Evolutionary conservation across 2,888 invertebrate species (phyloP).

Genomic region (Tyria jacobaeae): DNA sequence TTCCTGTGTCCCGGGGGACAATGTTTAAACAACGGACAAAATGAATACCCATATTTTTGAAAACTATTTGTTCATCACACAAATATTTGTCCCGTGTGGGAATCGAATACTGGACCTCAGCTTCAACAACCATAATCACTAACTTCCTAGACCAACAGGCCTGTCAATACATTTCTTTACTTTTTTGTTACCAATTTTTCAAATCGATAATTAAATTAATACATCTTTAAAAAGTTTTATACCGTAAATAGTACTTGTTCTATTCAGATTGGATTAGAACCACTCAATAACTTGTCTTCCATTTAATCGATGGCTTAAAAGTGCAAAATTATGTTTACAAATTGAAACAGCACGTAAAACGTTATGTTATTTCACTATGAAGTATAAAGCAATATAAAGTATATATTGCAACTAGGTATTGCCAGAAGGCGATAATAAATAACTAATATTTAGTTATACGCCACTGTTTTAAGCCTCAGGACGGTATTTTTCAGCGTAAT

Average conservation of each 20-base stretch:
- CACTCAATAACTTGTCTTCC: not conserved
- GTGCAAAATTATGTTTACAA: conserved; percentile 3
- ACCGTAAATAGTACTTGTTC: not conserved
- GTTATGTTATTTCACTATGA: not conserved
- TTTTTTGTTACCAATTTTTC: too few species aligned
- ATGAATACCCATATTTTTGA: too few species aligned
- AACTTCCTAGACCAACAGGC: too few species aligned
- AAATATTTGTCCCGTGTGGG: too few species aligned
- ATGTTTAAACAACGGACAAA: too few species aligned
- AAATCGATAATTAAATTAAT: too few species aligned
- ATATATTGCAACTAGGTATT: not conserved
- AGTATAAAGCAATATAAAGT: not conserved
- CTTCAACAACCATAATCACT: too few species aligned
- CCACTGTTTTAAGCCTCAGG: not conserved
- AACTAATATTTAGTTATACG: not conserved
- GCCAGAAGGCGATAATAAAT: not conserved
- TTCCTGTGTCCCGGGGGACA: too few species aligned
- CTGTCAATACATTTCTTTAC: too few species aligned
- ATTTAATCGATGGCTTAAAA: conserved; percentile 1
- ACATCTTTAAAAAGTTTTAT: not conserved
- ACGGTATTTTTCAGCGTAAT: not conserved
- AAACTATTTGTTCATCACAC: too few species aligned
- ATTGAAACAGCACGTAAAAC: not conserved
- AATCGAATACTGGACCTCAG: too few species aligned
- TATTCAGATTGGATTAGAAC: not conserved